A percentile compares a stretch with the other conserved stretches of the same genome.
phyloP scores from a whole-genome alignment of 2,888 invertebrate genomes.

The Aphidoletes aphidimyza region DNA sequence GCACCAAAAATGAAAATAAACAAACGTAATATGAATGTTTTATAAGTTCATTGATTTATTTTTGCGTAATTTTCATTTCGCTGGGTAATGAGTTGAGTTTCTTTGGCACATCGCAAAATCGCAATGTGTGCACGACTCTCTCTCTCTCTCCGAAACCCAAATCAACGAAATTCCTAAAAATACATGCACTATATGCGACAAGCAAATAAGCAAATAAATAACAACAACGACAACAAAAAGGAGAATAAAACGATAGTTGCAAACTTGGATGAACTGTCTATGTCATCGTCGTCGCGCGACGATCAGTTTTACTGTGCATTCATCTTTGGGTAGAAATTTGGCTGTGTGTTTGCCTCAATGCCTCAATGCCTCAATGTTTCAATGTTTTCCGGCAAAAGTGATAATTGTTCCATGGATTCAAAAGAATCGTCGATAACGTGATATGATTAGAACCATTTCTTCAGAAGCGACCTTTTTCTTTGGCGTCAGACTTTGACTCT shows the following conservation, averaged over 20 bases:
- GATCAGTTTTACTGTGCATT: background rate
- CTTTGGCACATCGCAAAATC: background rate
- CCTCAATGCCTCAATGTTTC: too few relatives aligned
- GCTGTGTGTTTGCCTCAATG: background rate
- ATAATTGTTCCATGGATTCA: too few relatives aligned
- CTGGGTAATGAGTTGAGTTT: background rate
- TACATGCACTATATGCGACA: conserved; percentile 18
- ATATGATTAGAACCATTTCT: too few relatives aligned
- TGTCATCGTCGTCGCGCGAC: background rate
- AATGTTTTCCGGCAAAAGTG: too few relatives aligned
- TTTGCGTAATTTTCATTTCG: background rate
- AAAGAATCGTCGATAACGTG: too few relatives aligned
- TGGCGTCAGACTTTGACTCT: too few relatives aligned
- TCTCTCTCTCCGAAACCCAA: background rate
- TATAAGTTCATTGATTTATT: conserved; percentile 44
- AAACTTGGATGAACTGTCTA: background rate
- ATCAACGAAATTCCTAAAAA: conserved; percentile 51
- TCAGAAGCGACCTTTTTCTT: too few relatives aligned
- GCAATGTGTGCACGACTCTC: background rate
- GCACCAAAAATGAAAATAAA: background rate
- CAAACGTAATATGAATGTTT: background rate
- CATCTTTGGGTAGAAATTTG: background rate
- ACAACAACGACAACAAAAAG: background rate
- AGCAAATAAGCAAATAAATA: background rate
- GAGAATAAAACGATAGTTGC: too few relatives aligned